Percentiles rank a stretch among this genome's conserved stretches.
Conservation (phyloP, 2,113 vertebrate species). For the Paracanthobrama guichenoti region DNA sequence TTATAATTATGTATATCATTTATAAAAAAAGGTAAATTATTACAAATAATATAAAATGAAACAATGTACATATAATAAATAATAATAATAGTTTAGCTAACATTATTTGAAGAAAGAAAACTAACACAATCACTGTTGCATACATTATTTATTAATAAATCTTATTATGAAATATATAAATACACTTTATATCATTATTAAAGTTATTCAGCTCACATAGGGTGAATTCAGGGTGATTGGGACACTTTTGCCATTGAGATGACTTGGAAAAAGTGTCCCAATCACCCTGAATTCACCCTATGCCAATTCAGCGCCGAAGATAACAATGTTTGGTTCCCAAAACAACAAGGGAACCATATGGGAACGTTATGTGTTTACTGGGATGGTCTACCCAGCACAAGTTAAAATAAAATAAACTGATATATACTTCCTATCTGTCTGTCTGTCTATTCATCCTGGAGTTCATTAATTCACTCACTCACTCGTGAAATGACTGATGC, state of each 20-base stretch:
- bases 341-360: neutral
- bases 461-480: neutral
- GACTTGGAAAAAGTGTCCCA: too few species aligned
- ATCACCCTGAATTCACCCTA: too few species aligned
- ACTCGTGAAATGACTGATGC: neutral
- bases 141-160: neutral
- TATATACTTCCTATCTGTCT: neutral
- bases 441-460: neutral
- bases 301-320: neutral
- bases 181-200: too few species aligned
- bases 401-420: neutral
- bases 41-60: neutral
- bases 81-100: neutral
- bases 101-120: neutral
- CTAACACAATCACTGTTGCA: neutral
- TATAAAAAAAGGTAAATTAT: neutral
- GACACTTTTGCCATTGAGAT: too few species aligned
- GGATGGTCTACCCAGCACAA: neutral
- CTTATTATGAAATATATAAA: too few species aligned
- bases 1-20: neutral
- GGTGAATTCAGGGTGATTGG: too few species aligned
- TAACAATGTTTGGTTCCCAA: neutral
- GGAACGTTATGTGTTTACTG: neutral
- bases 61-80: neutral
- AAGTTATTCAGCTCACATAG: too few species aligned